These are phyloP conservation scores for Eupithecia inturbata DNA, from an alignment of 2,888 invertebrate genomes.

Conservation along the genomic window DNA sequence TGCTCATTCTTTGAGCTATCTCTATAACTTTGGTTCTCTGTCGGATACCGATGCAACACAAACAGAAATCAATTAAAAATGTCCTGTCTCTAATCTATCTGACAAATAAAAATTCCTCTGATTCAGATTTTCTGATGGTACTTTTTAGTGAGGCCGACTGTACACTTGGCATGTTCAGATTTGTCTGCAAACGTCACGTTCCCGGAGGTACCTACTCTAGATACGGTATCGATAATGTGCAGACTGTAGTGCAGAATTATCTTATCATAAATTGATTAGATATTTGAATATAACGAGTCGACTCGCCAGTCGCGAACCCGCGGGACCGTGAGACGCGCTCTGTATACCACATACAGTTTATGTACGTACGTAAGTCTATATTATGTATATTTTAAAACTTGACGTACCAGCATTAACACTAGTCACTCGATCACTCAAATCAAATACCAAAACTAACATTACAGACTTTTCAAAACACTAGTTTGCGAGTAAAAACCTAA, in stretches of 20 bases:
- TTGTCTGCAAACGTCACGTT: neutral
- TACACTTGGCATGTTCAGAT: neutral
- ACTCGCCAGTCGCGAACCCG: conserved; percentile 25
- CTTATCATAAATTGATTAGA: conserved; percentile 28
- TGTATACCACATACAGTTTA: neutral
- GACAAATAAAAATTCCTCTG: no score
- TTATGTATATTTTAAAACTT: no score
- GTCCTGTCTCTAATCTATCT: no score
- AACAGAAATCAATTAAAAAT: no score
- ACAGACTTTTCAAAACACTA: no score
- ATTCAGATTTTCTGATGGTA: neutral
- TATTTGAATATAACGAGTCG: conserved; percentile 16
- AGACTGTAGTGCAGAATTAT: conserved; percentile 14
- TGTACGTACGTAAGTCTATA: neutral
- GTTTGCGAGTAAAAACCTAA: no score
- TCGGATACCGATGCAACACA: no score
- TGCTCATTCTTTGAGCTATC: no score
- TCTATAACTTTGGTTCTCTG: no score
- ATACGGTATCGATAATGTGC: conserved; percentile 28
- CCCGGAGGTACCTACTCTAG: neutral
- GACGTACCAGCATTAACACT: no score
- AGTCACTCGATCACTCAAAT: no score
- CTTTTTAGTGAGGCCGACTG: neutral
- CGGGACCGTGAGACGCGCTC: conserved; percentile 13
- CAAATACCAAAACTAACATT: no score